These are phyloP conservation scores for Synergus itoensis DNA, from an alignment of 2,888 invertebrate species.

Conservation along the genomic window DNA sequence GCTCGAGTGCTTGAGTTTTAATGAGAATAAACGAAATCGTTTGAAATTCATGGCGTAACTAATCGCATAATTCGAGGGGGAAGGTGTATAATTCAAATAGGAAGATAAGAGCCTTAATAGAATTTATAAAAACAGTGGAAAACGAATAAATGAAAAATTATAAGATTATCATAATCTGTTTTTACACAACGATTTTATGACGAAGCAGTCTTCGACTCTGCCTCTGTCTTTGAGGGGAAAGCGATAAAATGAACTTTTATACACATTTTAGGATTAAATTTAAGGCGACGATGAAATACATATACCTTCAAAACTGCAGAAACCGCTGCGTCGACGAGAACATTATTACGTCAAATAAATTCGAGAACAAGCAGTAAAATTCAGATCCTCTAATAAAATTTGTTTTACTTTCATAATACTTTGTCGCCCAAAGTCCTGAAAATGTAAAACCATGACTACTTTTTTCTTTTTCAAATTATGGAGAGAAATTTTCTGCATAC, in stretches of 20 bases:
- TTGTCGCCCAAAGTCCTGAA: not conserved
- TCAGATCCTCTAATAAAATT: conserved; percentile 16
- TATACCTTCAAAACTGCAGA: conserved; percentile 26
- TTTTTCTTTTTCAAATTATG: not conserved
- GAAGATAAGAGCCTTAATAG: not conserved
- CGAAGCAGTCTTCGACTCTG: not conserved
- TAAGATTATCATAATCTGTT: not conserved
- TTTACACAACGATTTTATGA: not conserved
- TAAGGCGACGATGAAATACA: conserved; percentile 12
- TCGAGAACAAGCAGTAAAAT: conserved; percentile 29
- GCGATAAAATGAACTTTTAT: conserved; percentile 38
- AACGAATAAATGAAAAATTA: not conserved
- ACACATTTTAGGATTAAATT: conserved; percentile 24
- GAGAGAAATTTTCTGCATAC: not conserved
- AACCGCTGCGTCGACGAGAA: conserved; percentile 28
- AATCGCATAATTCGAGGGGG: conserved; percentile 5
- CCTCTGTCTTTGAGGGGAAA: not conserved
- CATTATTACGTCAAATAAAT: conserved; percentile 35
- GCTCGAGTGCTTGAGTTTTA: not conserved
- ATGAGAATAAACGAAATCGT: conserved; percentile 16
- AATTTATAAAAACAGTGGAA: not conserved
- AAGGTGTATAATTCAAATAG: not conserved
- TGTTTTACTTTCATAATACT: conserved; percentile 20
- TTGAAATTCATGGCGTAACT: conserved; percentile 13
- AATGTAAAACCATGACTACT: not conserved